Base-by-base conservation (phyloP, 2,888 invertebrate species). In the Caenorhabditis sp. region DNA sequence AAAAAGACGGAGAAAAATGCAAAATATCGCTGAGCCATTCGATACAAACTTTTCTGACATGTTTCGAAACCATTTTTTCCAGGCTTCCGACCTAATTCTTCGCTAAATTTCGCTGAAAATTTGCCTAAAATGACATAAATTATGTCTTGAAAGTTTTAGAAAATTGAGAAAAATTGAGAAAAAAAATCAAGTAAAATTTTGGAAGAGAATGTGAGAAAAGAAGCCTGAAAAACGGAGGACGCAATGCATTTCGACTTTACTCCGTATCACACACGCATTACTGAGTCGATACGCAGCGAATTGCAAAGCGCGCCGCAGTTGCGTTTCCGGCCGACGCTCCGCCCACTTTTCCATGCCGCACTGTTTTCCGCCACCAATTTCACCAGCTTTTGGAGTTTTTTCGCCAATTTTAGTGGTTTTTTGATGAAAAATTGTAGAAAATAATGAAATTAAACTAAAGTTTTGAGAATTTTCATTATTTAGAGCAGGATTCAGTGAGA, bases 241-340 rank as follows among this genome's bases (percentile, higher is more conserved):
- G 10, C 7, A n/a, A 24, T 28, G 49, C 35, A 28, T 38, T 38
- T 8, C 38, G 28, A 24, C 31, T 35, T 49, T 7, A 26, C 83
- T 83, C 19, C 84, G 84, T 84, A 84, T 84, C 84, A n/a, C 49
- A 8, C 35, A 64, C 49, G 76, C n/a, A 51, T 26, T 58, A 68
- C 16, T 22, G 76, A 38, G 84, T 80, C 79, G 84, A 75, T 80
- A 77, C 84, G 51, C 80, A 80, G 80, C 63, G 35, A 54, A 61
- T n/a, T 41, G 26, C 22, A 51, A 59, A 51, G 14, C 38, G 64
- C 75, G 83, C 83, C 59, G 70, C 75, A 19, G 47, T 41, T 75
- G 64, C 56, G 35, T 58, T 61, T 66, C 28, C 12, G 10, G 22
- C 12, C 22, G 22, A 38, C 19, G 16, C 76, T 31, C 51, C 81